These are phyloP conservation scores for Polylopha cassiicola DNA, from an alignment of 2,888 invertebrate genomes.

Conservation along the genomic window DNA sequence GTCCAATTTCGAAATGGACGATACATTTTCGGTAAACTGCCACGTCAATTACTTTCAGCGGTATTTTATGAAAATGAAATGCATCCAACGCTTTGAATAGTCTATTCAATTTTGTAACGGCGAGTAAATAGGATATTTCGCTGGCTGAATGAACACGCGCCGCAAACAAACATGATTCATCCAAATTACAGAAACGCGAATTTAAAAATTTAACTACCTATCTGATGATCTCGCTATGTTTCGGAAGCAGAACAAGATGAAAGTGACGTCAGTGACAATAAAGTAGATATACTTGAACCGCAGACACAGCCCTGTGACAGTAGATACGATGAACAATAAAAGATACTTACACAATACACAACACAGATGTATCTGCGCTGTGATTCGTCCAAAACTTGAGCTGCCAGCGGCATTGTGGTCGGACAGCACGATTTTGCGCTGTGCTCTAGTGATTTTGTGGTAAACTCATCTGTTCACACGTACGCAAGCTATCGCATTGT, in stretches of 20 bases:
- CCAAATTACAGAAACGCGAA: too few relatives aligned
- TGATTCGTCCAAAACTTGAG: constrained; percentile 50
- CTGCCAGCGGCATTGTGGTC: constrained; percentile 46
- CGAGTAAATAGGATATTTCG: not conserved
- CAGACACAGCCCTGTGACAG: constrained; percentile 11
- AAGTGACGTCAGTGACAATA: not conserved
- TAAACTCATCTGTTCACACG: constrained; percentile 45
- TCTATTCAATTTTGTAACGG: constrained; percentile 8
- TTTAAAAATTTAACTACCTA: too few relatives aligned
- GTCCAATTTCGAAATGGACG: constrained; percentile 1
- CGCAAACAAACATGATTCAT: too few relatives aligned
- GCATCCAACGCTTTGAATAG: constrained; percentile 1
- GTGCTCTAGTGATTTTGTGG: constrained; percentile 54
- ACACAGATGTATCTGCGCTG: constrained; percentile 31
- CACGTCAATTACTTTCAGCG: constrained; percentile 6
- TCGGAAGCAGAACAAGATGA: not conserved
- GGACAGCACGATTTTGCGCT: constrained; percentile 51
- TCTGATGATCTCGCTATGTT: too few relatives aligned
- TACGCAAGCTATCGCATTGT: constrained; percentile 16
- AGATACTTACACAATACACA: constrained; percentile 34
- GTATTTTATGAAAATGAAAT: constrained; percentile 10
- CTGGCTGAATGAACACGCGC: too few relatives aligned
- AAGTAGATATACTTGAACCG: constrained; percentile 6
- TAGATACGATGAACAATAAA: constrained; percentile 40
- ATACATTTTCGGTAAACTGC: not conserved